Percentiles rank a stretch among this genome's conserved stretches.
These are phyloP conservation scores for Synanthedon myopaeformis DNA, from an alignment of 2,888 invertebrate species.

Conservation along the genomic window DNA sequence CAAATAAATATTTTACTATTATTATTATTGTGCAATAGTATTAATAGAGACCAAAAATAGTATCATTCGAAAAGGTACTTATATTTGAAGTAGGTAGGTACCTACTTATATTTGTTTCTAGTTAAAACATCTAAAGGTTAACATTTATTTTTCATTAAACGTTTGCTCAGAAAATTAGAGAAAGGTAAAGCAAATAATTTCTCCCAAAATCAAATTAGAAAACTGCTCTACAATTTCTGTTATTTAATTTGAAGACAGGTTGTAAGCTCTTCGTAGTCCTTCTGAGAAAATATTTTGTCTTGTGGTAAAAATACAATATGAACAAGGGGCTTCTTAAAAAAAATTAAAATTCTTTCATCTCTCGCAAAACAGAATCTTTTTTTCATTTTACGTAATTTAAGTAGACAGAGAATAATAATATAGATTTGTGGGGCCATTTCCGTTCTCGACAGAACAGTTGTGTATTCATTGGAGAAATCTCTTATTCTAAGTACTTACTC, in stretches of 20 bases:
- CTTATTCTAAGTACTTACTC: no score
- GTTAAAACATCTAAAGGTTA: no score
- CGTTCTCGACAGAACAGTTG: not conserved
- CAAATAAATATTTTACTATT: no score
- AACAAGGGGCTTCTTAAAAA: not conserved
- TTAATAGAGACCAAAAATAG: no score
- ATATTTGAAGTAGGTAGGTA: no score
- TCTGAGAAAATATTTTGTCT: not conserved
- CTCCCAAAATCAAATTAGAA: no score
- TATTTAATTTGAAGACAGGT: not conserved
- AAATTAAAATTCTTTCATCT: not conserved
- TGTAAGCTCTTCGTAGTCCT: not conserved
- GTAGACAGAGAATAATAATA: not conserved
- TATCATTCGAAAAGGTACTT: no score
- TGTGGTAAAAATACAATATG: not conserved
- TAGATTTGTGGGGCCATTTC: not conserved
- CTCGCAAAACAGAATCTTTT: not conserved
- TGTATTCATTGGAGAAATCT: not conserved
- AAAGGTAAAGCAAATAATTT: no score
- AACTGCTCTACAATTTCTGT: not conserved
- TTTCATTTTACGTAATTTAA: not conserved
- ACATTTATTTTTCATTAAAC: no score
- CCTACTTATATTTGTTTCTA: no score
- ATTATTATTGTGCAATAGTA: no score
- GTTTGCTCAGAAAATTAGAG: no score